Evolutionary conservation across 2,113 vertebrate genomes (phyloP), one percentile per base, ranked within the genome.

Genomic region (Rallus limicola): DNA sequence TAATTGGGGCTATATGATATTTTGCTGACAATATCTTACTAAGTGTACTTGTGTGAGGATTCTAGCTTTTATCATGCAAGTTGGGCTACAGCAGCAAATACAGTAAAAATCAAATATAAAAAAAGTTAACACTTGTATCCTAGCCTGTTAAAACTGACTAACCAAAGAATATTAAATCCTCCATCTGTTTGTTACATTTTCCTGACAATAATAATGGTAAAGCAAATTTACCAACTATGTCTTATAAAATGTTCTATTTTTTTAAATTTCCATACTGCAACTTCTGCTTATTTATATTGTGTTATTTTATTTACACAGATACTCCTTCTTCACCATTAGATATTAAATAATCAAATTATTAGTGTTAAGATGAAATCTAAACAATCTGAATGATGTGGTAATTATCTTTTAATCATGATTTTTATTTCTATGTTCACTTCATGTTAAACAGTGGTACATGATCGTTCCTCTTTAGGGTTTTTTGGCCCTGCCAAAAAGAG

Each of bases 91-190:
- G 79, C 68, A 93, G 79, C 46, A 97, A 97, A 91, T 86, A 80
- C 28, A 92, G 31, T 93, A 97, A 91, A 95, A 97, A 96, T 86
- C 59, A 76, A 93, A 96, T 94, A 90, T 91, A 98, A 97, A 48
- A 46, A 97, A 97, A 96, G 68, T 89, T 95, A 95, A 89, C 53
- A 71, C 76, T 96, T 92, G 82, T 60, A 97, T 50, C 70, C 81
- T 97, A 97, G 75, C 65, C 85, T 97, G 82, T 96, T 97, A 97
- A 97, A 97, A 97, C 96, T 97, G 97, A 76, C 86, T 94, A 96
- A 97, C 36, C 75, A 97, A 96, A 97, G 97, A 86, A 69, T 86
- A 95, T 96, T 94, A 97, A 97, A 95, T 82, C 63, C 68, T 97
- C 93, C 88, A 94, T 97, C 94, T 97, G 79, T 92, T 97, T 97